phyloP scores from a whole-genome alignment of 2,888 invertebrate species.

The Anodontia alba region DNA sequence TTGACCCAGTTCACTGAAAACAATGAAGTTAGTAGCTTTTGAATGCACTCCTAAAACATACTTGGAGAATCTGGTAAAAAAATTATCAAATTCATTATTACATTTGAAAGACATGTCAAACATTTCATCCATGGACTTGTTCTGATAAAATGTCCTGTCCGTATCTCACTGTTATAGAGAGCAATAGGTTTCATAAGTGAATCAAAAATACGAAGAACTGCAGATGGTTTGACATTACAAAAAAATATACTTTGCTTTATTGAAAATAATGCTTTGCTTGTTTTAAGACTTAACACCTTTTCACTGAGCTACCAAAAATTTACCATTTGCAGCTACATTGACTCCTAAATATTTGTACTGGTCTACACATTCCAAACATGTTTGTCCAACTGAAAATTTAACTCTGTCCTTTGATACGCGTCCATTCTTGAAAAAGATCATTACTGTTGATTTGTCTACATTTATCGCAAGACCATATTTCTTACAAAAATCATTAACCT shows the following conservation, averaged over 20 bases:
- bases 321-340: neutral
- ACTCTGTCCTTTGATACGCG: neutral
- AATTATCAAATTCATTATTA: neutral
- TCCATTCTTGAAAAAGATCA: conserved; percentile 1
- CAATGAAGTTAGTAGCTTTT: neutral
- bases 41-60: too few relatives aligned
- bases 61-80: too few relatives aligned
- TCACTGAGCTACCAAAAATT: neutral
- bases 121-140: neutral
- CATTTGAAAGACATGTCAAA: conserved; percentile 2
- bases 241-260: conserved; percentile 1
- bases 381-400: neutral
- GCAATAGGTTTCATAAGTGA: conserved; percentile 1
- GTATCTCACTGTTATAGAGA: neutral
- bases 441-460: neutral
- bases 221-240: neutral
- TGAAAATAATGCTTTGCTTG: neutral
- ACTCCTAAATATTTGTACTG: neutral
- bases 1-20: too few relatives aligned
- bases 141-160: neutral
- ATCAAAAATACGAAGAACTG: neutral
- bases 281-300: neutral
- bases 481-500: too few relatives aligned
- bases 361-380: neutral
- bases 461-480: neutral